phyloP scores from a whole-genome alignment of 2,888 invertebrate species.

The Xestobium rufovillosum region DNA sequence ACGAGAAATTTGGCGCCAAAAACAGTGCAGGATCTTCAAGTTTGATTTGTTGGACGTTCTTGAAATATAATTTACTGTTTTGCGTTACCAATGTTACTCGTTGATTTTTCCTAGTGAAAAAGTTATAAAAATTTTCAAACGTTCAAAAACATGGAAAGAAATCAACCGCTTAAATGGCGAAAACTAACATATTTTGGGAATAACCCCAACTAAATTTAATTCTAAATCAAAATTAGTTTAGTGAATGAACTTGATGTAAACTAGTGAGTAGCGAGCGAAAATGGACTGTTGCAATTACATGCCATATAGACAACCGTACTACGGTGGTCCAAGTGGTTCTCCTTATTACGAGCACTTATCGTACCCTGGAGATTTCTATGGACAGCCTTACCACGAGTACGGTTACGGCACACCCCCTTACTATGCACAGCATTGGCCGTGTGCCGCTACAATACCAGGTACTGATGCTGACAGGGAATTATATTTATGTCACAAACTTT shows the following conservation, averaged over 20 bases:
- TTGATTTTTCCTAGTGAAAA: too few species aligned
- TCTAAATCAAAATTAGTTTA: too few species aligned
- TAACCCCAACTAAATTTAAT: too few species aligned
- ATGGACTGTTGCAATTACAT: constrained; percentile 44
- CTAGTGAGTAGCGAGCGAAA: constrained; percentile 8
- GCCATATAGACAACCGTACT: constrained; percentile 37
- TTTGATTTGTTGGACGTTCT: too few species aligned
- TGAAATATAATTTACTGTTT: too few species aligned
- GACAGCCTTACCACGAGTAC: constrained; percentile 34
- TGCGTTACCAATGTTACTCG: too few species aligned
- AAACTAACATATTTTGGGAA: too few species aligned
- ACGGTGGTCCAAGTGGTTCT: constrained; percentile 35
- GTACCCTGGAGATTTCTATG: constrained; percentile 33
- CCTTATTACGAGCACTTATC: constrained; percentile 28
- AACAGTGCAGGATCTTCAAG: too few species aligned
- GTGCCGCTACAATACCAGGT: constrained; percentile 20
- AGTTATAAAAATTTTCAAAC: too few species aligned
- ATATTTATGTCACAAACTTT: constrained; percentile 23
- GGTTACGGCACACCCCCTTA: constrained; percentile 33
- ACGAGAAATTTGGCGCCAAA: constrained; percentile 40
- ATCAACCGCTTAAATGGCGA: too few species aligned
- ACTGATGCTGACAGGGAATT: constrained; percentile 17
- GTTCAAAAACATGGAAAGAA: too few species aligned
- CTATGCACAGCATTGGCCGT: constrained; percentile 37
- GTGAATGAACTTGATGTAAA: too few species aligned